Percentiles rank a stretch among this genome's conserved stretches.
These are phyloP conservation scores for Iselma pallidipennis DNA, from an alignment of 2,888 invertebrate genomes.

Conservation along the genomic window DNA sequence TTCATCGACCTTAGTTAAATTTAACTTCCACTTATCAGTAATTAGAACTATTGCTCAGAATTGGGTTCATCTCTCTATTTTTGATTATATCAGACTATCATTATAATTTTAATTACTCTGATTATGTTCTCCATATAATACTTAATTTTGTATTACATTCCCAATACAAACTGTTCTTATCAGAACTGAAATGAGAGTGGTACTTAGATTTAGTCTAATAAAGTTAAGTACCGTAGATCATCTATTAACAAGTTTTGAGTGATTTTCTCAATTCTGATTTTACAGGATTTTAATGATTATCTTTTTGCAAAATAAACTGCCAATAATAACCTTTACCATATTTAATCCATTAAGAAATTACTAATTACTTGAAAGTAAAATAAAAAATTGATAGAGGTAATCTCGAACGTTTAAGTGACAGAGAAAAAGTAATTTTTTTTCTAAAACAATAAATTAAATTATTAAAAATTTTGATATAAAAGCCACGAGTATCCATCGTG, in stretches of 20 bases:
- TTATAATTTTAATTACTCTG: not conserved
- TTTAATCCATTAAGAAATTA: too few relatives aligned
- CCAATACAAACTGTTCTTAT: not conserved
- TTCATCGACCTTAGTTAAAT: too few relatives aligned
- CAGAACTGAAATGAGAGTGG: not conserved
- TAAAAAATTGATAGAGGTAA: not conserved
- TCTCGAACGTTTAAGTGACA: too few relatives aligned
- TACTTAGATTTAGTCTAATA: not conserved
- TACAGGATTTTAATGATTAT: too few relatives aligned
- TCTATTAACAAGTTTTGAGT: not conserved
- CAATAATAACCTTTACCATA: too few relatives aligned
- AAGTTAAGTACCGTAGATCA: not conserved
- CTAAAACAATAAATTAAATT: not conserved
- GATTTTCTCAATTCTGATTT: not conserved
- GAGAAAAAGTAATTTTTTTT: too few relatives aligned
- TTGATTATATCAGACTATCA: not conserved
- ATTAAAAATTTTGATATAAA: not conserved
- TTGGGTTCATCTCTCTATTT: too few relatives aligned
- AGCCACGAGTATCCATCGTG: conserved; percentile 20
- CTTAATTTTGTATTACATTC: not conserved
- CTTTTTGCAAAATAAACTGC: too few relatives aligned
- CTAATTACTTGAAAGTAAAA: too few relatives aligned
- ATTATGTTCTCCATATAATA: not conserved
- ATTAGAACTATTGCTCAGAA: too few relatives aligned
- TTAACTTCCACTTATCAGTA: too few relatives aligned